Conservation (phyloP, 2,888 invertebrate species). For the Proisotoma minuta region DNA sequence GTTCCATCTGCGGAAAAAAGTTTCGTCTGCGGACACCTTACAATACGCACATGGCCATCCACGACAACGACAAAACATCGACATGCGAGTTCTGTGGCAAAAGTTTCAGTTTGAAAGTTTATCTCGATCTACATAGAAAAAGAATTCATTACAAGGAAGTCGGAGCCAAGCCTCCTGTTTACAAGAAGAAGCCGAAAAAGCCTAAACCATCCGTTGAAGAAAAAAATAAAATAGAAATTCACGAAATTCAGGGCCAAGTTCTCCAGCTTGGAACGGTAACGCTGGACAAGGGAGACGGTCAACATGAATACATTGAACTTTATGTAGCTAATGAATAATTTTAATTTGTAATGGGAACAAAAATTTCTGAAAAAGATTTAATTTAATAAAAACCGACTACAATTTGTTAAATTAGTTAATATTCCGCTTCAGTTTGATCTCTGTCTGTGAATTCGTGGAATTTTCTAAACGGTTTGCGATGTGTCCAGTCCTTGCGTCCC, state of each 20-base stretch:
- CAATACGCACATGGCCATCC: not conserved
- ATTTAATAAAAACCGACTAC: too few species aligned
- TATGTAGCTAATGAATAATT: too few species aligned
- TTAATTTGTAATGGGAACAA: too few species aligned
- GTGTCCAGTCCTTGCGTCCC: conserved; percentile 74
- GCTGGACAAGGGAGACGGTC: not conserved
- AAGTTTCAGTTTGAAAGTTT: not conserved
- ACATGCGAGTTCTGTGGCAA: conserved; percentile 2
- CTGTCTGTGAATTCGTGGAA: conserved; percentile 72
- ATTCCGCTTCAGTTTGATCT: conserved; percentile 63
- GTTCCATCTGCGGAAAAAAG: not conserved
- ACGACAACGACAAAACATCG: not conserved
- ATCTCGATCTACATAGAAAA: not conserved
- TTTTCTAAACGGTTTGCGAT: conserved; percentile 69
- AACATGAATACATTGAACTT: not conserved
- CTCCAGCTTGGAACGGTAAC: not conserved
- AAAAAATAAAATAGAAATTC: not conserved
- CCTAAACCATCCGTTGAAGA: not conserved
- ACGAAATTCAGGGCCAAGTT: not conserved
- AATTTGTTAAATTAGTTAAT: too few species aligned
- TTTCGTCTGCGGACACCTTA: not conserved
- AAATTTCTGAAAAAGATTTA: too few species aligned
- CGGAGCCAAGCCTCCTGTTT: not conserved
- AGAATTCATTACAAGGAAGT: conserved; percentile 4
- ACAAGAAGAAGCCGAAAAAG: not conserved